Percentiles rank a stretch among this genome's conserved stretches.
Evolutionary conservation across 1,140 invertebrate species (phyloP).

Genomic region (Aphaenogaster floridana): DNA sequence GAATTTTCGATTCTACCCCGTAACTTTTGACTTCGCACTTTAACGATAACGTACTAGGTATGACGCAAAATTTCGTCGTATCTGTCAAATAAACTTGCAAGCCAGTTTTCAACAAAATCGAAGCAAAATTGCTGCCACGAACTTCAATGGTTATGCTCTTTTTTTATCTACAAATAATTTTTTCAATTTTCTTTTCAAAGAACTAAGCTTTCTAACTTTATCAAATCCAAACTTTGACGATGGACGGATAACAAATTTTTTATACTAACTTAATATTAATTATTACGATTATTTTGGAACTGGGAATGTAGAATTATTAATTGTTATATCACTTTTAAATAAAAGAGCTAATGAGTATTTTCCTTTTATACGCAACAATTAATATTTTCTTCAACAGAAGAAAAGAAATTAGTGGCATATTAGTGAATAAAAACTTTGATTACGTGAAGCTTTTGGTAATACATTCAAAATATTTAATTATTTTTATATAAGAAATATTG

Average conservation of each 20-base stretch:
- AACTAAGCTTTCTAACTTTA: neutral
- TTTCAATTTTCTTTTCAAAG: neutral
- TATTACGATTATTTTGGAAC: neutral
- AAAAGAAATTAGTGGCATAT: neutral
- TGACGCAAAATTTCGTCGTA: neutral
- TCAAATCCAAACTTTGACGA: neutral
- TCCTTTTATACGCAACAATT: neutral
- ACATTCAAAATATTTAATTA: neutral
- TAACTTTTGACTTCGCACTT: constrained; percentile 9
- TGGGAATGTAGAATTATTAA: neutral
- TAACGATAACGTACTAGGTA: neutral
- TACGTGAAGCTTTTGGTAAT: neutral
- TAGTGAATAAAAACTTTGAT: neutral
- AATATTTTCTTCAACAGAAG: neutral
- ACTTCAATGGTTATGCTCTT: neutral
- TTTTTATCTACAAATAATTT: neutral
- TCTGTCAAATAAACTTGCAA: constrained; percentile 1
- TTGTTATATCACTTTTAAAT: neutral
- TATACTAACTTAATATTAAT: neutral
- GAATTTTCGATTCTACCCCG: constrained; percentile 11
- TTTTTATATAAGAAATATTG: neutral
- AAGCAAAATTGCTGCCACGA: neutral
- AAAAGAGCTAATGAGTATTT: neutral
- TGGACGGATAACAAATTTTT: neutral
- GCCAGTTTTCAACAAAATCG: constrained; percentile 1